A percentile compares a stretch with the other conserved stretches of the same genome.
Conservation (phyloP, 2,888 invertebrate genomes). For the Lycaena phlaeas region DNA sequence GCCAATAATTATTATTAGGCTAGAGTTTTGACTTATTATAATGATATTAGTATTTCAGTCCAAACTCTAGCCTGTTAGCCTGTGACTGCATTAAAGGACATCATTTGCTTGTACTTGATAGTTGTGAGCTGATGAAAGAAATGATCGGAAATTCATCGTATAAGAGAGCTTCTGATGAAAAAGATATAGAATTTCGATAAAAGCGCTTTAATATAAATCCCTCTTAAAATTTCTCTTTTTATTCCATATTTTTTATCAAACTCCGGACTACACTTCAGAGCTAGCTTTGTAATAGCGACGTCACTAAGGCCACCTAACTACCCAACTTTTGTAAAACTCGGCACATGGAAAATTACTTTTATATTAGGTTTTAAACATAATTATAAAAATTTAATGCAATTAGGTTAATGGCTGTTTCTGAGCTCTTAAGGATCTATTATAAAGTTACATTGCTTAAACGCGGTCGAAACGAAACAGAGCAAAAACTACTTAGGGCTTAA, state of each 20-base stretch:
- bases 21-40: too few relatives aligned
- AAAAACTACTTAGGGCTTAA: slow-evolving; percentile 3
- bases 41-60: too few relatives aligned
- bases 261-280: neutral
- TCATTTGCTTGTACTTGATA: too few relatives aligned
- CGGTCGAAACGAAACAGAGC: neutral
- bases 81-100: too few relatives aligned
- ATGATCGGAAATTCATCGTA: too few relatives aligned
- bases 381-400: slow-evolving; percentile 5
- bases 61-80: too few relatives aligned
- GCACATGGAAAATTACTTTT: too few relatives aligned
- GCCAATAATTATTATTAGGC: too few relatives aligned
- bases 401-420: slow-evolving; percentile 1
- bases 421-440: slow-evolving; percentile 3
- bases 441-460: slow-evolving; percentile 6
- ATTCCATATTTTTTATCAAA: neutral
- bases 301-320: neutral
- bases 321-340: neutral
- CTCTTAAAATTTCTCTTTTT: neutral
- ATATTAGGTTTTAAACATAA: neutral
- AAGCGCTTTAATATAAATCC: neutral
- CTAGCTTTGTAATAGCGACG: slow-evolving; percentile 1
- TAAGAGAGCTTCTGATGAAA: too few relatives aligned
- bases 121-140: too few relatives aligned
- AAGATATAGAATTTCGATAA: too few relatives aligned